Percentiles rank a stretch among this genome's conserved stretches.
Conservation (phyloP, 2,888 invertebrate species). For the Eutolmus rufibarbis region DNA sequence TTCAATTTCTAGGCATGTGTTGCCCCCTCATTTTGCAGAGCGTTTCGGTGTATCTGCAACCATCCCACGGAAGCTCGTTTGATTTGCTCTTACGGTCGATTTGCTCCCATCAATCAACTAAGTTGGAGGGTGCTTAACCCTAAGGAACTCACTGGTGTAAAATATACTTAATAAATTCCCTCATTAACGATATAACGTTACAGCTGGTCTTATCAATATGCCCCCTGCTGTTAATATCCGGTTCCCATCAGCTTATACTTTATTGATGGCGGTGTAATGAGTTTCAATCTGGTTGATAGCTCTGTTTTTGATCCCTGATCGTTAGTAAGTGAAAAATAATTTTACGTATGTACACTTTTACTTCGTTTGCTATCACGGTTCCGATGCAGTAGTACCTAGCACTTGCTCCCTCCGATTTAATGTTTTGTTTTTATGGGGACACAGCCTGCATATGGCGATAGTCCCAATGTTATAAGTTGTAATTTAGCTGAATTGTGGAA, state of each 20-base stretch:
- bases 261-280: constrained; percentile 28
- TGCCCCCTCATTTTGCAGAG: not conserved
- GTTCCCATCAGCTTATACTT: not conserved
- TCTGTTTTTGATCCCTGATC: not conserved
- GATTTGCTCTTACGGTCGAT: not conserved
- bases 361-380: not conserved
- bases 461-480: too few relatives aligned
- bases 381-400: not conserved
- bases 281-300: not conserved
- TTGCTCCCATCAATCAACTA: constrained; percentile 18
- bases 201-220: not conserved
- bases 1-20: not conserved
- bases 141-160: not conserved
- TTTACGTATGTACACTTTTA: not conserved
- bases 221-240: constrained; percentile 33
- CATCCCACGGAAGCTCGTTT: not conserved
- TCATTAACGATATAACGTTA: constrained; percentile 20
- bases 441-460: too few relatives aligned
- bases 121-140: constrained; percentile 1
- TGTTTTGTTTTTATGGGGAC: not conserved
- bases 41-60: not conserved
- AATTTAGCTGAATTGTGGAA: too few relatives aligned
- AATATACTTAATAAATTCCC: constrained; percentile 21
- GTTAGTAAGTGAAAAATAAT: not conserved
- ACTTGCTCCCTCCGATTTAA: not conserved